phyloP scores from a whole-genome alignment of 1,140 invertebrate species.

The Cydia fagiglandana region DNA sequence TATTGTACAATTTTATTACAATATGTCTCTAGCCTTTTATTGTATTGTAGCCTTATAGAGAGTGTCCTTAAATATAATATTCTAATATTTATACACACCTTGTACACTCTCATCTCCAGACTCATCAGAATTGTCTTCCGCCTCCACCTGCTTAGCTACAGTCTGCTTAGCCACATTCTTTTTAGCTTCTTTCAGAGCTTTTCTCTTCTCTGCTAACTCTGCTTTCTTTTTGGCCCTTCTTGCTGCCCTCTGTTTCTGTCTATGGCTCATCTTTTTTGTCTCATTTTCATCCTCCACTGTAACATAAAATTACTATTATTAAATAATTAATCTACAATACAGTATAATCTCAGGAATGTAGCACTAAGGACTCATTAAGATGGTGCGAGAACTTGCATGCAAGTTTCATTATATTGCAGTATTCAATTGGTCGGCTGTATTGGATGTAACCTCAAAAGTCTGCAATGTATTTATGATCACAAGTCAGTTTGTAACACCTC shows the following conservation, averaged over 20 bases:
- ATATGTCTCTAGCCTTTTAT: no score
- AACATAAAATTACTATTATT: constrained; percentile 24
- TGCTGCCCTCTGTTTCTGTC: constrained; percentile 83
- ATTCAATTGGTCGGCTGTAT: no score
- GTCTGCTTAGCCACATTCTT: constrained; percentile 66
- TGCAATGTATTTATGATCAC: no score
- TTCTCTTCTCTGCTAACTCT: constrained; percentile 71
- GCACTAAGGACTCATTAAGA: no score
- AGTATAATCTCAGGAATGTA: no score
- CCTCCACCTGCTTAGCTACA: constrained; percentile 48
- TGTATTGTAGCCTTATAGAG: no score
- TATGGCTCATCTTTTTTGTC: constrained; percentile 82
- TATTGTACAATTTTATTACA: no score
- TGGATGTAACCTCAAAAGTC: no score
- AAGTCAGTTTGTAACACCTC: no score
- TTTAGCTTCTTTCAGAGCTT: constrained; percentile 73
- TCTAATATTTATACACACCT: constrained; percentile 40
- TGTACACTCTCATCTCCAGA: constrained; percentile 54
- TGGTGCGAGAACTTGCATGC: no score
- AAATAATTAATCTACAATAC: not conserved
- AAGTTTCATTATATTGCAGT: no score
- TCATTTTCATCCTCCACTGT: constrained; percentile 71
- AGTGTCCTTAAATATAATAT: no score
- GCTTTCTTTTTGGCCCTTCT: constrained; percentile 82
- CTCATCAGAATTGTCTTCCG: constrained; percentile 41